Evolutionary conservation across 2,888 invertebrate species (phyloP), one percentile per base, ranked within the genome.

Genomic region (Ellobium chinense): DNA sequence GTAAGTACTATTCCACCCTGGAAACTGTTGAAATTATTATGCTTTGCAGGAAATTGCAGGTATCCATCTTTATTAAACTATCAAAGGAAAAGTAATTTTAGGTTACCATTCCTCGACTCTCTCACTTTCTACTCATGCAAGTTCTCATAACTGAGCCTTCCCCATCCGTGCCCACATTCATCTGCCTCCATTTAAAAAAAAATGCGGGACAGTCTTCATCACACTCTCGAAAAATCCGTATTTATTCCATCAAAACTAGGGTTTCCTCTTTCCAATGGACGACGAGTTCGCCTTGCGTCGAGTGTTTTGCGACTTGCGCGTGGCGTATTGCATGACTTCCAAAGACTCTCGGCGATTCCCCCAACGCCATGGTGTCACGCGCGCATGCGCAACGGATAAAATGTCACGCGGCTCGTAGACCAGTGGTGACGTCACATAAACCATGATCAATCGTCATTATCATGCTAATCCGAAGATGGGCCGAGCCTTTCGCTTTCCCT

Each of bases 361-460:
- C 14, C 56, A 76, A 66, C 76, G 76, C 56, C 18, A n/a, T 29
- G 65, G 24, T 76, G 66, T 66, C 76, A 76, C 76, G 76, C 76
- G 66, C 76, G 76, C 76, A 76, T 76, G 76, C 76, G 76, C 76
- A 65, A 36, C 76, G 76, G 76, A 76, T 76, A 54, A 66, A 76
- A 76, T 76, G 76, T 76, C 76, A 76, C 65, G 24, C 39, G 54
- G 66, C 66, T 66, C 62, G 54, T 76, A 76, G 76, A 76, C 76
- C 76, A 66, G n/a, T 56, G 76, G 14, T 76, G 76, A 76, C 76
- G 56, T 65, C 65, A 76, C 76, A 76, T 76, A 76, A 76, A 76
- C 66, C 34, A 76, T 66, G 56, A 76, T 76, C 76, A 76, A 56
- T 36, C n/a, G 34, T 66, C 66, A 76, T 76, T 76, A 65, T 66